phyloP scores from a whole-genome alignment of 2,888 invertebrate species.

The Napeogenes sylphis region DNA sequence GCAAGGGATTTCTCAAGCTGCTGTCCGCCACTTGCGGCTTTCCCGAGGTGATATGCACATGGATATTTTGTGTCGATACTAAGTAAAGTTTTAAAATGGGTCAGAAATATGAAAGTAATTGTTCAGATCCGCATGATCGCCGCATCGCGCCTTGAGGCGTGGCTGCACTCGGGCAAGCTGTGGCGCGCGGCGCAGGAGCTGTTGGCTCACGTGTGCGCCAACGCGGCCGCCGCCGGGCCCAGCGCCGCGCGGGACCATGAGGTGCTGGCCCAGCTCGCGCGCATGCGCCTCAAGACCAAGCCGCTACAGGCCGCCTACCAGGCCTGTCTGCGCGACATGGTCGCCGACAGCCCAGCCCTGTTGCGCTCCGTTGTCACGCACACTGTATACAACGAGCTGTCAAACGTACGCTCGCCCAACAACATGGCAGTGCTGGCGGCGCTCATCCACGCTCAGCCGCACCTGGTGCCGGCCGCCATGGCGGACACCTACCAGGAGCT shows the following conservation, averaged over 20 bases:
- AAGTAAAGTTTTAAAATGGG: not conserved
- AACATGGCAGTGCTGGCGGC: constrained; percentile 95
- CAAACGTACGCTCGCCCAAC: constrained; percentile 93
- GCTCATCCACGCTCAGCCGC: constrained; percentile 90
- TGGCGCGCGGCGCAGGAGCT: constrained; percentile 95
- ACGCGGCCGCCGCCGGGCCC: constrained; percentile 82
- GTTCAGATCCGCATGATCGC: constrained; percentile 84
- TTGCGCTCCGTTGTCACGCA: constrained; percentile 91
- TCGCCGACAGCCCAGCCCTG: constrained; percentile 89
- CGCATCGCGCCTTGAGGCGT: constrained; percentile 90
- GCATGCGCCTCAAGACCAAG: constrained; percentile 95
- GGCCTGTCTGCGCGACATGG: constrained; percentile 91
- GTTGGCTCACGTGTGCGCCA: constrained; percentile 92
- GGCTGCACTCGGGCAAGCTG: constrained; percentile 97
- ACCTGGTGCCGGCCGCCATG: constrained; percentile 87
- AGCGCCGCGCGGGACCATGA: constrained; percentile 82
- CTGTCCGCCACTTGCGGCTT: constrained; percentile 91
- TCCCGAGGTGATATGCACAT: constrained; percentile 78
- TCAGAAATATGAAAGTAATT: not conserved
- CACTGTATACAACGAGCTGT: constrained; percentile 96
- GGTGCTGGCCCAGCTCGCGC: constrained; percentile 90
- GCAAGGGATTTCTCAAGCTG: constrained; percentile 91
- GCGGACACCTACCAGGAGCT: constrained; percentile 92
- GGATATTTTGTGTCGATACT: constrained; percentile 10
- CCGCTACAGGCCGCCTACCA: constrained; percentile 93